A percentile compares a stretch with the other conserved stretches of the same genome.
Conservation (phyloP, 2,888 invertebrate genomes). For the Drosophila atroscutellata region DNA sequence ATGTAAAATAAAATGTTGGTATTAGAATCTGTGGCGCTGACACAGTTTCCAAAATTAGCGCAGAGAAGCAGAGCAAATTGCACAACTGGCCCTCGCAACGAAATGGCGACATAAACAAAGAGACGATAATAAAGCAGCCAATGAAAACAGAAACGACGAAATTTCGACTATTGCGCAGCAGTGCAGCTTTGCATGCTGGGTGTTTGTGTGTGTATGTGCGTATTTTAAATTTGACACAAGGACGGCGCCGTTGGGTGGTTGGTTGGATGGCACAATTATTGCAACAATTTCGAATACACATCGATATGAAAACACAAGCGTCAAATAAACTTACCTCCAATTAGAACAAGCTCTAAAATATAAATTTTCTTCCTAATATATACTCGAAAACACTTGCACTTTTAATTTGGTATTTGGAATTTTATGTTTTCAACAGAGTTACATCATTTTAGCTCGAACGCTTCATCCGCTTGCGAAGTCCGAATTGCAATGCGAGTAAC, state of each 20-base stretch:
- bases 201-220: slow-evolving; percentile 12
- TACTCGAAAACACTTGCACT: slow-evolving; percentile 23
- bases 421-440: slow-evolving; percentile 29
- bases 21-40: slow-evolving; percentile 49
- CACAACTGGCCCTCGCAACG: slow-evolving; percentile 60
- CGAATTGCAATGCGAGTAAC: slow-evolving; percentile 50
- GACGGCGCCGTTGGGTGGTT: slow-evolving; percentile 50
- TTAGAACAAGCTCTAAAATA: slow-evolving; percentile 3
- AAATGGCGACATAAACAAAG: slow-evolving; percentile 69
- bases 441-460: slow-evolving; percentile 24
- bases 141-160: slow-evolving; percentile 71
- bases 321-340: slow-evolving; percentile 41
- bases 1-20: slow-evolving; percentile 23
- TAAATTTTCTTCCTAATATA: background rate
- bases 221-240: slow-evolving; percentile 70
- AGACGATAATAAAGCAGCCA: slow-evolving; percentile 63
- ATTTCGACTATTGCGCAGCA: slow-evolving; percentile 69
- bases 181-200: slow-evolving; percentile 28
- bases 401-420: slow-evolving; percentile 23
- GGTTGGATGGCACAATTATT: slow-evolving; percentile 35
- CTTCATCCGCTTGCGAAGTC: slow-evolving; percentile 28
- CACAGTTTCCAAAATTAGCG: slow-evolving; percentile 65
- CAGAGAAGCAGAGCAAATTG: slow-evolving; percentile 51
- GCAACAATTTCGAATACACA: slow-evolving; percentile 10
- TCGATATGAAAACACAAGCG: background rate